These are phyloP conservation scores for Sphaerophoria rueppellii DNA, from an alignment of 2,888 invertebrate species.

Conservation along the genomic window DNA sequence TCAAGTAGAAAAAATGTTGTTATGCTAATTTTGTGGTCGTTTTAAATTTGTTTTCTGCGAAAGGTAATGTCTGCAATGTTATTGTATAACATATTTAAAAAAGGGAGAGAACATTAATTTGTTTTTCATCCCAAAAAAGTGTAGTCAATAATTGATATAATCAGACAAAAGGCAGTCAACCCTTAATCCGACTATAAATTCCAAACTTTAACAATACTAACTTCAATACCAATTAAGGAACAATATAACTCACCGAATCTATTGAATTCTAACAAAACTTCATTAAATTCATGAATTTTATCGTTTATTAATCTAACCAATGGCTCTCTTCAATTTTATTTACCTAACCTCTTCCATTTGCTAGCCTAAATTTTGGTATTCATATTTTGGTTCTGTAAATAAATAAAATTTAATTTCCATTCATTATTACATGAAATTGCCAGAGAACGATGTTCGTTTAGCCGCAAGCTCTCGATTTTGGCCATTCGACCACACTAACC, in stretches of 20 bases:
- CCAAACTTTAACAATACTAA: neutral
- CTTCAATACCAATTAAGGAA: neutral
- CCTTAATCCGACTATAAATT: neutral
- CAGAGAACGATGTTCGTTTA: slow-evolving; percentile 17
- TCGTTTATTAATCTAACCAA: slow-evolving; percentile 1
- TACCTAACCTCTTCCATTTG: neutral
- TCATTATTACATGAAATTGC: slow-evolving; percentile 36
- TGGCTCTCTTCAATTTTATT: neutral
- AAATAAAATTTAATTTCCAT: slow-evolving; percentile 56
- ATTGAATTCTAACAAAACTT: neutral
- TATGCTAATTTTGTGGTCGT: neutral
- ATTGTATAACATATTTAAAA: too few species aligned
- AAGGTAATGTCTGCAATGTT: too few species aligned
- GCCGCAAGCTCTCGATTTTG: neutral
- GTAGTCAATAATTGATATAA: too few species aligned
- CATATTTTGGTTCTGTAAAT: slow-evolving; percentile 23
- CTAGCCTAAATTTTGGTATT: neutral
- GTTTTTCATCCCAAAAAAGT: too few species aligned
- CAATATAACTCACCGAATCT: neutral
- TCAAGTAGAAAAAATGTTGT: neutral
- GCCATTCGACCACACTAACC: neutral
- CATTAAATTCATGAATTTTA: slow-evolving; percentile 4
- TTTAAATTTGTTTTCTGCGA: neutral
- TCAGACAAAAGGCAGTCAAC: too few species aligned
- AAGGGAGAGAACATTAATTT: too few species aligned